Evolutionary conservation across 2,888 invertebrate genomes (phyloP).

Genomic region (Rhingia campestris): DNA sequence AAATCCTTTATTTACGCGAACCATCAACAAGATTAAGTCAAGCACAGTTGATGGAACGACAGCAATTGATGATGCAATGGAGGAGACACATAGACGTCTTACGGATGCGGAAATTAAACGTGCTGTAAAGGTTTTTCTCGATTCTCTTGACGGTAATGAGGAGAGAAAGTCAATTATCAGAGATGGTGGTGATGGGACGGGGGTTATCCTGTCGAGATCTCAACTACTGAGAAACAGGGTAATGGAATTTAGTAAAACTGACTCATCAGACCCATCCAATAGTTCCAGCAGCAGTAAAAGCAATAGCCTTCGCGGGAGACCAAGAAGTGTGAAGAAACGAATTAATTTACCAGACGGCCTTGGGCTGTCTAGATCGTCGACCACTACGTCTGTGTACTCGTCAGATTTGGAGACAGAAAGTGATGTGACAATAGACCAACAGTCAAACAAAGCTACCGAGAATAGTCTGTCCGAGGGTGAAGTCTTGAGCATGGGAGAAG

Average conservation of each 20-base stretch:
- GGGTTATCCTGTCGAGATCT: neutral
- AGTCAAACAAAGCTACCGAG: no score
- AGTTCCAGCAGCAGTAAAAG: neutral
- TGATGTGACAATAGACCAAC: neutral
- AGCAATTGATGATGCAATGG: conserved; percentile 2
- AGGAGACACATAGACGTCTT: conserved; percentile 12
- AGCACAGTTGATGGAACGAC: conserved; percentile 30
- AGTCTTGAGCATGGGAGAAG: conserved; percentile 47
- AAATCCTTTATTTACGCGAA: conserved; percentile 33
- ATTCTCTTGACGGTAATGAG: conserved; percentile 24
- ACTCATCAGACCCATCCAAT: conserved; percentile 3
- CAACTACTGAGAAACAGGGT: neutral
- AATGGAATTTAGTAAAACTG: neutral
- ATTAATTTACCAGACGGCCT: neutral
- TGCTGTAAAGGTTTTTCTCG: conserved; percentile 62
- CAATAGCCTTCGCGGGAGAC: neutral
- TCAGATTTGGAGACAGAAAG: conserved; percentile 9
- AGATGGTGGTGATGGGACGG: neutral
- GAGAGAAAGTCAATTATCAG: conserved; percentile 29
- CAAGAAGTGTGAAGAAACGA: neutral
- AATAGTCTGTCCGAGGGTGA: conserved; percentile 51
- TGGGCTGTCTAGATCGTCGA: conserved; percentile 2
- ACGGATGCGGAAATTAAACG: conserved; percentile 49
- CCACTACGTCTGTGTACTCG: neutral
- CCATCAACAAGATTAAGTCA: conserved; percentile 39